phyloP scores from a whole-genome alignment of 2,888 invertebrate species.

The Himalopsyche kuldschensis region DNA sequence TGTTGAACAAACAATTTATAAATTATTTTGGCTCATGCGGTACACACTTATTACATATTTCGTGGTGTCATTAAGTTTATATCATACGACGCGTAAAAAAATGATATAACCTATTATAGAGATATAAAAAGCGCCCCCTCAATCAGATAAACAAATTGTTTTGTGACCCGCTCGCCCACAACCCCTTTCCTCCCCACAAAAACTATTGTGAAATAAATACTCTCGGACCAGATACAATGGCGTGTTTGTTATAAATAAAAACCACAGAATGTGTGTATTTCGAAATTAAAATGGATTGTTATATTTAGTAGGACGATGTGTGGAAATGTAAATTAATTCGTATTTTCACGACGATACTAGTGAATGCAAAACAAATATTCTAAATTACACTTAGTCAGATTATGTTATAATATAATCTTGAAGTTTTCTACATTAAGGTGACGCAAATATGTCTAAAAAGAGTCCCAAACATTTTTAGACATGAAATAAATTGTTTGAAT shows the following conservation, averaged over 20 bases:
- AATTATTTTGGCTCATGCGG: not conserved
- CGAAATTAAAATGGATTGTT: no score
- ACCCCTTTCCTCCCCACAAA: slow-evolving; percentile 1
- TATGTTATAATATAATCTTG: no score
- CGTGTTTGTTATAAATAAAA: not conserved
- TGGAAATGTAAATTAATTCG: no score
- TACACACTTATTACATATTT: not conserved
- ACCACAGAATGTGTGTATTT: not conserved
- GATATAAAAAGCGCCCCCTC: slow-evolving; percentile 2
- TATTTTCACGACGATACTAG: no score
- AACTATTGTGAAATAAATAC: not conserved
- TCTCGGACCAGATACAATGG: not conserved
- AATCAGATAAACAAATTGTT: slow-evolving; percentile 27
- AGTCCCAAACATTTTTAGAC: no score
- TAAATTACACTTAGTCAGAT: no score
- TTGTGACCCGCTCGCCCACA: not conserved
- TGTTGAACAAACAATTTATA: not conserved
- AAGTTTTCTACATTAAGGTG: no score
- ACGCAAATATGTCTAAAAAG: no score
- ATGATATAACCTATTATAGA: slow-evolving; percentile 2
- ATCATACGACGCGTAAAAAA: not conserved
- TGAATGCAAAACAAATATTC: no score
- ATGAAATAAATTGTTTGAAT: no score
- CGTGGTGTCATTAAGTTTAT: slow-evolving; percentile 9
- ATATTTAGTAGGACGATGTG: no score